Base-by-base conservation (phyloP, 2,888 invertebrate genomes). In the Drosophila kokeensis region DNA sequence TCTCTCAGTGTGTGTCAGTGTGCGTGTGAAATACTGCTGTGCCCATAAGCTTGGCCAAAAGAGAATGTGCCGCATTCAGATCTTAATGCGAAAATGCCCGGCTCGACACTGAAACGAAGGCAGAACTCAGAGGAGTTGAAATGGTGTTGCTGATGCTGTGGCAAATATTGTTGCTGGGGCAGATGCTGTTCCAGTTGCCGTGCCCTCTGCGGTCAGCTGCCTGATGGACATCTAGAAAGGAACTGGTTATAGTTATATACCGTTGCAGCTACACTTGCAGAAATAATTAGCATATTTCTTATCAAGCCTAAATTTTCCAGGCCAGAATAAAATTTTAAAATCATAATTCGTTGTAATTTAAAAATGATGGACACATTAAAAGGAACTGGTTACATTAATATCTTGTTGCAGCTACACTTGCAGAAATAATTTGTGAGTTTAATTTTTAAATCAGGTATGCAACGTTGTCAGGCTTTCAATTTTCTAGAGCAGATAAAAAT, bases 131-230 rank as follows among this genome's bases (percentile, higher is more conserved):
- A 52, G 57, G 69, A 65, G 67, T 57, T 75, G 34, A 69, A 57
- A 75, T 69, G 64, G 55, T 70, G 82, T 32, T 74, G 64, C 55
- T 69, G 80, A 62, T 70, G 82, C 42, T 70, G 69, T 55, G 42
- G 69, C 71, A 63, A 53, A 62, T 60, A 42, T 6, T 64, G 78
- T 59, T 64, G 76, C 27, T 72, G 68, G 50, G 38, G 76, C 60
- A 48, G 53, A 57, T 64, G 53, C 29, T 64, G 63, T 32, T 57
- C 48, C 55, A 54, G 34, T 34, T 64, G 83, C 81, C 83, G 88
- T 89, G 83, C 85, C 86, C 82, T 87, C 85, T 87, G 85, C 82
- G 90, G 86, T 86, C 84, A 87, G 85, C 89, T 85, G 89, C 75
- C 87, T 87, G 89, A 87, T 84, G 85, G 86, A 87, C 85, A 81